A percentile compares a stretch with the other conserved stretches of the same genome.
Conservation (phyloP, 2,797 vertebrate species). For the Numenius phaeopus region DNA sequence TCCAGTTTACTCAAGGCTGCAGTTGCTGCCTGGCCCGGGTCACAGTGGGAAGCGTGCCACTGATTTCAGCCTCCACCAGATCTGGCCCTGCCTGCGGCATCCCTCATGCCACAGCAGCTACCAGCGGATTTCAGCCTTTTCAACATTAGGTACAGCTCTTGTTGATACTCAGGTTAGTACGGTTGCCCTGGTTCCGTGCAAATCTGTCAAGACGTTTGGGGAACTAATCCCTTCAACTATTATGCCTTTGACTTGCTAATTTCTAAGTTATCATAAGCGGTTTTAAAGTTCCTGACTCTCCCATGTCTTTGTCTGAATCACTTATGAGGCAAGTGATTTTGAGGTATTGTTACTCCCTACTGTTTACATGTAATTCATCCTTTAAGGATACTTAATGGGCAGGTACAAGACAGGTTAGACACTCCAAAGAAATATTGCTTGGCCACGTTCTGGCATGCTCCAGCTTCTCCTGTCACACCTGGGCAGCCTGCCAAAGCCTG, state of each 20-base stretch:
- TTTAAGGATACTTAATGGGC: background rate
- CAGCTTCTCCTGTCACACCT: background rate
- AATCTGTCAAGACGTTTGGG: background rate
- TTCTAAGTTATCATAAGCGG: background rate
- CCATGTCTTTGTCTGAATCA: conserved; percentile 38
- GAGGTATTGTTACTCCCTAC: conserved; percentile 34
- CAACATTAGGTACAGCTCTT: background rate
- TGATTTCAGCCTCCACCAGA: background rate
- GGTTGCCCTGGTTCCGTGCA: background rate
- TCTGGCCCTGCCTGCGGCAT: background rate
- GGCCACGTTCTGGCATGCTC: background rate
- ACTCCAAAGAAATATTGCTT: background rate
- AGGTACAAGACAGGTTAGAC: background rate
- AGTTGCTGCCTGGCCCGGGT: rapidly evolving
- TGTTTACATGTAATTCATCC: background rate
- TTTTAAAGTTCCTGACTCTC: conserved; percentile 12
- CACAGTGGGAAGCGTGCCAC: rapidly evolving
- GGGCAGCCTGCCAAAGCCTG: background rate
- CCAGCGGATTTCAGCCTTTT: background rate
- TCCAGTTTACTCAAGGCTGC: background rate
- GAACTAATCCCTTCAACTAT: conserved; percentile 49
- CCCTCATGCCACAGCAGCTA: background rate
- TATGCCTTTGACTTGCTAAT: conserved; percentile 14
- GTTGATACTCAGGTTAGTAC: background rate
- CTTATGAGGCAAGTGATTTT: conserved; percentile 8